Conservation (phyloP, 2,113 vertebrate species). For the Brachypodius melanocephalos region DNA sequence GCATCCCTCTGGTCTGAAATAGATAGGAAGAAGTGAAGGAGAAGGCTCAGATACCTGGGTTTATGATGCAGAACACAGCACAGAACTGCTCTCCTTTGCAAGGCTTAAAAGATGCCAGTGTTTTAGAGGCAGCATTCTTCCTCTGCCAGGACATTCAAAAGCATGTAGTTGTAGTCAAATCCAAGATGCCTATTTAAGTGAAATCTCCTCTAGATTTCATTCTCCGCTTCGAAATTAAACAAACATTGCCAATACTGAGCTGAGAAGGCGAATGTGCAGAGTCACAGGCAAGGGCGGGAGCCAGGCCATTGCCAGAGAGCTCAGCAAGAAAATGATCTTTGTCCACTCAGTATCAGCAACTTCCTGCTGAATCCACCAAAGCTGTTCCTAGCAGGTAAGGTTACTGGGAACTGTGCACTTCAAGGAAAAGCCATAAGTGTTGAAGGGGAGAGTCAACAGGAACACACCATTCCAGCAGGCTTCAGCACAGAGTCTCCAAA, state of each 20-base stretch:
- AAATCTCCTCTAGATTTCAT: slow-evolving; percentile 6
- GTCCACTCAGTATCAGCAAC: background rate
- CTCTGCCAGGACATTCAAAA: background rate
- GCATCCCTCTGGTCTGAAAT: background rate
- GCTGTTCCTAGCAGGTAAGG: background rate
- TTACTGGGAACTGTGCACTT: background rate
- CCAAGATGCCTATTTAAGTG: background rate
- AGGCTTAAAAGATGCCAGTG: background rate
- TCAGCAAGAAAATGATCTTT: background rate
- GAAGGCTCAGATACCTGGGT: background rate
- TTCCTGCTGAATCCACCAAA: background rate
- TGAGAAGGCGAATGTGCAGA: background rate
- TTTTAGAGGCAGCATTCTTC: background rate
- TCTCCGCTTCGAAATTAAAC: background rate
- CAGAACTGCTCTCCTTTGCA: background rate
- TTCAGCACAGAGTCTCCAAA: background rate
- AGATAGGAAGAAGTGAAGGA: background rate
- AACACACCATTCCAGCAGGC: background rate
- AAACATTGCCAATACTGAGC: background rate
- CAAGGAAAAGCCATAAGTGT: background rate
- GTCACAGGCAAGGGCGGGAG: background rate
- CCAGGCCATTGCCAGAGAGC: background rate
- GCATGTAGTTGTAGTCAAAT: background rate
- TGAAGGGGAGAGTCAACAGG: background rate
- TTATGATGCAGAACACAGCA: background rate